phyloP scores from a whole-genome alignment of 2,888 invertebrate genomes.

The Phlogophora meticulosa region DNA sequence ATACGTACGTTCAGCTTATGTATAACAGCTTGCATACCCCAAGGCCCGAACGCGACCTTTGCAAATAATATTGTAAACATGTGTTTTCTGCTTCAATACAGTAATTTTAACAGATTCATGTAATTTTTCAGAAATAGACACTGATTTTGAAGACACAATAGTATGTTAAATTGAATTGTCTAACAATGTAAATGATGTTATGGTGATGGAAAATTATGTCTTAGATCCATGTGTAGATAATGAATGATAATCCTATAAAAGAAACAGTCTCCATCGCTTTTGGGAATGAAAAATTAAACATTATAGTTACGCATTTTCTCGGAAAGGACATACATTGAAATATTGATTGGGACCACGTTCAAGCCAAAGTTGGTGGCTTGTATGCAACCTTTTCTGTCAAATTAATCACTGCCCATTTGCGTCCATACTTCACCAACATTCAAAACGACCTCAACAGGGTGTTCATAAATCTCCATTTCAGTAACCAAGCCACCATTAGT shows the following conservation, averaged over 20 bases:
- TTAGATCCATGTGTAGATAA: no score
- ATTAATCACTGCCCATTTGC: slow-evolving; percentile 49
- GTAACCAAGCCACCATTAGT: slow-evolving; percentile 71
- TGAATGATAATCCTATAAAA: no score
- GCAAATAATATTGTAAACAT: slow-evolving; percentile 71
- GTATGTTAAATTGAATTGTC: no score
- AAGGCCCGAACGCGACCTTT: slow-evolving; percentile 69
- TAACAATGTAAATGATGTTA: no score
- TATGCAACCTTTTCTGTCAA: slow-evolving; percentile 35
- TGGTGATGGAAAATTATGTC: no score
- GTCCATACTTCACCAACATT: slow-evolving; percentile 53
- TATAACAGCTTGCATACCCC: slow-evolving; percentile 59
- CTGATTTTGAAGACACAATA: no score
- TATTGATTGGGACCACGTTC: neutral
- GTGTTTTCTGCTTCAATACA: slow-evolving; percentile 15
- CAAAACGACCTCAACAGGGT: slow-evolving; percentile 62
- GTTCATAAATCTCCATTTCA: slow-evolving; percentile 67
- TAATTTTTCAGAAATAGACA: neutral
- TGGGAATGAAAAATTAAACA: neutral
- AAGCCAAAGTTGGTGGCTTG: slow-evolving; percentile 7
- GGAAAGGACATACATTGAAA: neutral
- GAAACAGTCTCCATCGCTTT: neutral
- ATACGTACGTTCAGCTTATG: slow-evolving; percentile 68
- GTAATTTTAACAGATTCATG: neutral
- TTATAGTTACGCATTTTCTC: neutral